Percentiles rank a stretch among this genome's conserved stretches.
phyloP scores from a whole-genome alignment of 2,888 invertebrate genomes.

The Eristalinus aeneus region DNA sequence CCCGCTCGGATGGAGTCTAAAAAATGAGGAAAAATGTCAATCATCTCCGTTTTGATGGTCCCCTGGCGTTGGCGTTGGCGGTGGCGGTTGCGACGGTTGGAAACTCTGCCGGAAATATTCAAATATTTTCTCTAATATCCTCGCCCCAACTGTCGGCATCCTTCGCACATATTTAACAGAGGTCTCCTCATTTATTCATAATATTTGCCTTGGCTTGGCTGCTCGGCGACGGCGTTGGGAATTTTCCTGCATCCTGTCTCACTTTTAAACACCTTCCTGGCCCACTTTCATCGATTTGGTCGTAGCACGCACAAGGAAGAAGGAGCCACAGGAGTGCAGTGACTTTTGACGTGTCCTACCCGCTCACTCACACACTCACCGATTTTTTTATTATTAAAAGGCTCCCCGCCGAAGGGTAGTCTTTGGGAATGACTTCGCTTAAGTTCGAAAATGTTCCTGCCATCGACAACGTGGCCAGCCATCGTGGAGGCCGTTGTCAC shows the following conservation, averaged over 20 bases:
- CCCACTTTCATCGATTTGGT: constrained; percentile 4
- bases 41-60: constrained; percentile 47
- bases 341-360: constrained; percentile 8
- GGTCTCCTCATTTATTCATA: constrained; percentile 60
- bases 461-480: neutral
- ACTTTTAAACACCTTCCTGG: constrained; percentile 61
- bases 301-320: neutral
- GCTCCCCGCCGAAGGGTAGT: constrained; percentile 32
- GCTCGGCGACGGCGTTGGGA: neutral
- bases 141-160: constrained; percentile 20
- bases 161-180: constrained; percentile 50
- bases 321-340: constrained; percentile 27
- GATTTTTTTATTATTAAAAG: constrained; percentile 58
- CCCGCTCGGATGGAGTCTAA: neutral
- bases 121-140: constrained; percentile 52
- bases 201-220: constrained; percentile 38
- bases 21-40: constrained; percentile 51
- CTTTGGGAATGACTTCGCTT: constrained; percentile 39
- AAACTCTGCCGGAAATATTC: constrained; percentile 43
- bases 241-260: constrained; percentile 17
- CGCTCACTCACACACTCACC: neutral
- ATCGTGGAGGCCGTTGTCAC: neutral
- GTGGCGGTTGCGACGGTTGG: neutral
- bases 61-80: neutral
- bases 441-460: constrained; percentile 26